A percentile compares a stretch with the other conserved stretches of the same genome.
phyloP scores from a whole-genome alignment of 53 echinoderm and acorn worm species.

The Mesocentrotus franciscanus region DNA sequence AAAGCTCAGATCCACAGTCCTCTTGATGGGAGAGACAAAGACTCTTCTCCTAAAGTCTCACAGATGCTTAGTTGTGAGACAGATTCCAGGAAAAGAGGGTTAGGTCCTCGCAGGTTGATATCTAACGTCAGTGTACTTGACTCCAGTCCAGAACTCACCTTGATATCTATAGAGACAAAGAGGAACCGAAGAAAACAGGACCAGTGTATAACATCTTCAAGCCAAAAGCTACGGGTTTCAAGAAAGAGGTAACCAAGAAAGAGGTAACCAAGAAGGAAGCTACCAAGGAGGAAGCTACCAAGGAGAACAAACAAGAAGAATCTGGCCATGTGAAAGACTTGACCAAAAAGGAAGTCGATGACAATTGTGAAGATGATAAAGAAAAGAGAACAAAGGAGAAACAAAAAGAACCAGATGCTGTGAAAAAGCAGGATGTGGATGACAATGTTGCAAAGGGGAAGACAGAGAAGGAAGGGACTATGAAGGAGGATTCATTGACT shows the following conservation, averaged over 20 bases:
- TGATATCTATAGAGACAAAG: constrained; percentile 61
- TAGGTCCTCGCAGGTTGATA: constrained; percentile 54
- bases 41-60: constrained; percentile 21
- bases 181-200: constrained; percentile 50
- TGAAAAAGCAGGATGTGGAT: neutral
- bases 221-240: constrained; percentile 58
- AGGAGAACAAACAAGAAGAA: neutral
- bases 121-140: constrained; percentile 76
- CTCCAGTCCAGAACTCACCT: constrained; percentile 67
- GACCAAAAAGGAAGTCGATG: constrained; percentile 35
- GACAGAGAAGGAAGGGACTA: neutral
- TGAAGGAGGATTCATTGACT: neutral
- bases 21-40: constrained; percentile 28
- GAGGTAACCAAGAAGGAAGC: neutral
- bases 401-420: neutral
- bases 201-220: constrained; percentile 88
- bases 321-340: constrained; percentile 19
- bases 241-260: neutral
- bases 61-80: neutral
- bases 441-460: neutral
- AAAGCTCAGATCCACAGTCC: constrained; percentile 76
- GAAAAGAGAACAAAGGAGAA: neutral
- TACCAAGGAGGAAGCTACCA: neutral
- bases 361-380: constrained; percentile 41
- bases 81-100: neutral